phyloP scores from a whole-genome alignment of 2,888 invertebrate genomes.

The Rhorus exstirpatorius region DNA sequence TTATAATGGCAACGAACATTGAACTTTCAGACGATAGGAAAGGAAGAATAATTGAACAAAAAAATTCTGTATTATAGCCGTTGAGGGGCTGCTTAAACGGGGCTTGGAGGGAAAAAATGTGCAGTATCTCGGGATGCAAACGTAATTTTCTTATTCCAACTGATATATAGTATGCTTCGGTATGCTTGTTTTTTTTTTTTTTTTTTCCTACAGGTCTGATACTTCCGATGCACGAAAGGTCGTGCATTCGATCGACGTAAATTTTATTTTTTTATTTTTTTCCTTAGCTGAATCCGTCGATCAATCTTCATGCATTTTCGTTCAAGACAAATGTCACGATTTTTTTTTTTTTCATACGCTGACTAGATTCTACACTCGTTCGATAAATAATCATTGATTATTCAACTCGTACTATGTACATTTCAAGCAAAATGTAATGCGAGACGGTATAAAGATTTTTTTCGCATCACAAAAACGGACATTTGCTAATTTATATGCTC shows the following conservation, averaged over 20 bases:
- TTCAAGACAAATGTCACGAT: slow-evolving; percentile 33
- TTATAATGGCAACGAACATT: slow-evolving; percentile 19
- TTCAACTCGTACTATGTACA: slow-evolving; percentile 61
- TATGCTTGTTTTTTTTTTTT: slow-evolving; percentile 58
- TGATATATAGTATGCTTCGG: slow-evolving; percentile 46
- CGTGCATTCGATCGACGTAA: slow-evolving; percentile 64
- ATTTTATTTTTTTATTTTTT: slow-evolving; percentile 57
- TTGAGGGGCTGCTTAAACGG: slow-evolving; percentile 36
- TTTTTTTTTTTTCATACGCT: slow-evolving; percentile 50
- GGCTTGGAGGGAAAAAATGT: slow-evolving; percentile 37
- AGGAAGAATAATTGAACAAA: slow-evolving; percentile 26
- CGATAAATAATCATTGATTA: slow-evolving; percentile 71
- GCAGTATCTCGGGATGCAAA: slow-evolving; percentile 67
- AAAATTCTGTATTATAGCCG: slow-evolving; percentile 46
- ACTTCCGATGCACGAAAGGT: slow-evolving; percentile 46
- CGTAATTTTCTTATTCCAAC: slow-evolving; percentile 58
- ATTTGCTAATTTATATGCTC: slow-evolving; percentile 29
- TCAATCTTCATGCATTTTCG: slow-evolving; percentile 46
- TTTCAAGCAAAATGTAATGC: slow-evolving; percentile 31
- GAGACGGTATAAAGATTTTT: neutral
- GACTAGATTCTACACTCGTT: slow-evolving; percentile 81
- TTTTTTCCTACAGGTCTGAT: slow-evolving; percentile 43
- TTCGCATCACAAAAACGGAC: slow-evolving; percentile 4
- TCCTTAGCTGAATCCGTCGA: slow-evolving; percentile 50
- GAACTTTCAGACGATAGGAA: slow-evolving; percentile 16